Base-by-base conservation (phyloP, 2,797 vertebrate genomes). In the Meriones psammophilus region DNA sequence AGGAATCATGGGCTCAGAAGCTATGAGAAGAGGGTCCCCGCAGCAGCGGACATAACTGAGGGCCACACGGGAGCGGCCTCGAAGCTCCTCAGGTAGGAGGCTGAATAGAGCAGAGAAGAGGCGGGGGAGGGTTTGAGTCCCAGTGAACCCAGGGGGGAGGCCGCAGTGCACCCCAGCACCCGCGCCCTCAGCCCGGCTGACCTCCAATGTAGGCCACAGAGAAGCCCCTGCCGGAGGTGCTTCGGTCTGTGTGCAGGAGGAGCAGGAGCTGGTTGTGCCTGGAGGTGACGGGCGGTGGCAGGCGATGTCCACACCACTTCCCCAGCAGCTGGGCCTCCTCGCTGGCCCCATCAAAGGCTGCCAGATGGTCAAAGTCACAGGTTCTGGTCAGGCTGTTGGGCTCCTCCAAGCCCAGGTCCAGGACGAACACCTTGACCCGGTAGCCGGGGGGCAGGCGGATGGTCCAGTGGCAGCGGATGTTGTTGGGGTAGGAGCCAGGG, bases 391-490 rank as follows among this genome's bases (percentile, higher is more conserved):
- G 98, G 96, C 99, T 99, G 98, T 99, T 99, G 95, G 98, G 98
- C n/a, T 98, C 99, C 93, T 99, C 99, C 95, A 99, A 97, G 80
- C 99, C 99, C 98, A 99, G 98, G 94, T 99, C 96, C 4, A 99
- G 98, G 98, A 99, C 99, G 97, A 98, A 99, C 84, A 99, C 97
- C 95, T 99, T 99, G 98, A 99, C 92, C 54, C 98, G 98, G 97
- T 99, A 99, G 30, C 99, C 99, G 0, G 76, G 97, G 2, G 99
- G 98, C 46, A 99, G 98, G 77, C 97, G 98, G 97, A 99, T 98
- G 97, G 98, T 99, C 99, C 99, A 99, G 97, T 99, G 99, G 98
- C 99, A 99, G 95, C 99, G 99, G 97, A 99, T 99, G 97, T 99
- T 99, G 98, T 99, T 99, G 83, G 99, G 99, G 98, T 99, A 99